Evolutionary conservation across 2,113 vertebrate species (phyloP), one percentile per base, ranked within the genome.

Genomic region (Hippopotamus amphibius): DNA sequence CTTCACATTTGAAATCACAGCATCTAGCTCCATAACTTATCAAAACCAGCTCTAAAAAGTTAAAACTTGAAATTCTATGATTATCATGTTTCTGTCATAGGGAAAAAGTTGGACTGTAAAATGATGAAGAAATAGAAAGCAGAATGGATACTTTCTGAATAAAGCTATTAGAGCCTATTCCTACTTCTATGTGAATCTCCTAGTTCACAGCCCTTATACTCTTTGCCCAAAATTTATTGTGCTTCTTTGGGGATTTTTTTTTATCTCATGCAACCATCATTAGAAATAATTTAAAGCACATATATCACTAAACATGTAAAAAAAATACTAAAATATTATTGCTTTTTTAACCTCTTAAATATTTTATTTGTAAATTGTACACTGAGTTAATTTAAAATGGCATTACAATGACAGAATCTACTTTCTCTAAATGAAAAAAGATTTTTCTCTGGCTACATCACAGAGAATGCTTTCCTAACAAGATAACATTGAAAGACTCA

Each of bases 371-470:
- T 69, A 90, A 72, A 82, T 90, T 41, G 10, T 4, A 33, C 24
- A 15, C 7, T 77, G 19, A 94, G 80, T 82, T 41, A 55, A 95
- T 93, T 93, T 71, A 26, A 63, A 55, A 66, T 85, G 16, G 11
- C 61, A 55, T 50, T 22, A 33, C 43, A 82, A 46, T 48, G 41
- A 88, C 77, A 93, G 57, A 95, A 28, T 14, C 41, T 1, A 3
- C 63, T 87, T 13, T 4, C 3, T n/a, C 69, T 11, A 68, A 79
- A 53, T 69, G 50, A 90, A 93, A 37, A 26, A 16, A 12, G 2
- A 37, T 85, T 96, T 95, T n/a, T 46, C 72, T 95, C 61, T 89
- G 15, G 17, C 9, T 53, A 63, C 48, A 93, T 50, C 71, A 53
- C 68, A 55, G 57, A 80, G 59, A 97, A 10, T 88, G 48, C 81